Evolutionary conservation across 2,888 invertebrate species (phyloP).

Genomic region (Plusia festucae): DNA sequence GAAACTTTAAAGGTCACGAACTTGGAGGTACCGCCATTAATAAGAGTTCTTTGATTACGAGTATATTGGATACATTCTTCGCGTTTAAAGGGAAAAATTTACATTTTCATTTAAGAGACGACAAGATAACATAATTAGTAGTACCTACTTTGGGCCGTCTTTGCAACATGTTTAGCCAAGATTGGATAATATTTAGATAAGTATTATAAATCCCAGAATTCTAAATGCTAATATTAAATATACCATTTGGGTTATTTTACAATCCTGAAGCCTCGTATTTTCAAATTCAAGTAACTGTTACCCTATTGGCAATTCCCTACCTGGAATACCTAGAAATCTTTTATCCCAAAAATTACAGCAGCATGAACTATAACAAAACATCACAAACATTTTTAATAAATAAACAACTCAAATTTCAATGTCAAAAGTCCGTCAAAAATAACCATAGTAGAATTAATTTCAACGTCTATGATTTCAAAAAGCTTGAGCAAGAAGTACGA

Average conservation of each 20-base stretch:
- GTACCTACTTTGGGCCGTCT: too few relatives aligned
- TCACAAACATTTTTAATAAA: neutral
- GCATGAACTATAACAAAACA: constrained; percentile 1
- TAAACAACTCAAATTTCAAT: neutral
- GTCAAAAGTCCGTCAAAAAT: neutral
- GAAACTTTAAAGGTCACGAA: constrained; percentile 15
- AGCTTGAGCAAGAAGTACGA: neutral
- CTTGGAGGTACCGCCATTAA: neutral
- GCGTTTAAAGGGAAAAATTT: too few relatives aligned
- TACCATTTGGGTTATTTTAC: too few relatives aligned
- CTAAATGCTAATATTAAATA: too few relatives aligned
- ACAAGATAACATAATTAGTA: too few relatives aligned
- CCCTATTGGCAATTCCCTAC: neutral
- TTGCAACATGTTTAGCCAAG: too few relatives aligned
- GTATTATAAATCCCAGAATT: too few relatives aligned
- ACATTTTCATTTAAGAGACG: too few relatives aligned
- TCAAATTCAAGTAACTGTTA: neutral
- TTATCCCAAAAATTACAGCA: neutral
- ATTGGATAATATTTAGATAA: too few relatives aligned
- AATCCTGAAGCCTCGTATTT: neutral
- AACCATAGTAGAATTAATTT: neutral
- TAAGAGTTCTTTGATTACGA: neutral
- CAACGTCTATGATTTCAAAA: neutral
- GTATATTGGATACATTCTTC: neutral
- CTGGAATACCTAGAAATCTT: neutral